Evolutionary conservation across 2,797 vertebrate species (phyloP), one percentile per base, ranked within the genome.

Genomic region (Myiotriccus ornatus): DNA sequence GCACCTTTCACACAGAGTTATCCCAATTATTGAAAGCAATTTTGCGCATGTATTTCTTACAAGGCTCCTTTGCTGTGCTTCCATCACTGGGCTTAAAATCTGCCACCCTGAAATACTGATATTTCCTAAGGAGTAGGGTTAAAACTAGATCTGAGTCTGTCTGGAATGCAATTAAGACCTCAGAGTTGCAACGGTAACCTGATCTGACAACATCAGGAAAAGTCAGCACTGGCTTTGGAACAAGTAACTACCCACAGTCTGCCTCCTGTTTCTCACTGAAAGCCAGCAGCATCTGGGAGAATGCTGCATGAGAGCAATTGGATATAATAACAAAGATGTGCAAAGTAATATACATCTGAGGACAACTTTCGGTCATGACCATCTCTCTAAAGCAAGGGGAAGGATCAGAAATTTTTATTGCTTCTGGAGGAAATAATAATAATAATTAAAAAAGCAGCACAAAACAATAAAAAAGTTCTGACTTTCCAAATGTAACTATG

Each of bases 151-250:
- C 10, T 0, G 4, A 84, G 14, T 19, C 13, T 76, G 49, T 57
- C 59, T 69, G 74, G 47, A 68, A 62, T 49, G 30, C 44, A 82
- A 82, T 91, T 79, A 93, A 93, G 88, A 94, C n/a, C 46, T 83
- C 60, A 73, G 50, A 87, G 17, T 24, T 69, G n/a, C 44, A 75
- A 34, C 17, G 23, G 35, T 89, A 87, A 92, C 69, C 19, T 62
- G 50, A 83, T 81, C 74, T 93, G 91, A 92, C 84, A 95, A 85
- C 52, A 94, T 60, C 49, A 79, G 76, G 49, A 89, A 57, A 73
- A 95, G 55, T 65, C 52, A 63, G 65, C 25, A 13, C 32, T 68
- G 79, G 64, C 84, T 94, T 71, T 84, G 37, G 53, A 91, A 71
- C 52, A 69, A 92, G 27, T 23, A 67, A 32, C 74, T 64, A 78